Evolutionary conservation across 1,140 invertebrate genomes (phyloP), one percentile per base, ranked within the genome.

Genomic region (Microplitis demolitor): DNA sequence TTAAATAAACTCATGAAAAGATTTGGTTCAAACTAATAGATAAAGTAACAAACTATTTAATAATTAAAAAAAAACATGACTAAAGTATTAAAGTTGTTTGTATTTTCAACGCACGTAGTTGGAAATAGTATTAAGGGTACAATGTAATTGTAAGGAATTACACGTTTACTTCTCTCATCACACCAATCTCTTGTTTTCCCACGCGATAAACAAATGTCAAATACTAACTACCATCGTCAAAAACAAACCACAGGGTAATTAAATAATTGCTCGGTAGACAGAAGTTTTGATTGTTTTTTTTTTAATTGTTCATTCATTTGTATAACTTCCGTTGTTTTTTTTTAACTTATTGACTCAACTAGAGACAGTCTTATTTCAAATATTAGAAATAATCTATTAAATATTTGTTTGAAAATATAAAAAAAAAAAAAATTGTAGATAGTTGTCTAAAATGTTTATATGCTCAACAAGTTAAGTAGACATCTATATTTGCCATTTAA

Each of bases 61-160:
- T 39, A 39, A 5, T 5, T 8, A 4, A 39, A 39, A 39, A 8
- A 39, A 39, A 39, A 5, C 5, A 9, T 4, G 8, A 39, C 37
- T 39, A 9, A 39, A 9, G 37, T 8, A 8, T 39, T 4, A 2
- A 39, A 51, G 60, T 71, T 39, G 39, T 45, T 63, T 39, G 60
- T 71, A 45, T 60, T 71, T 71, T 39, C 69, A 6, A 71, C 39
- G 60, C 69, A 71, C 69, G 69, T 71, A 39, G 33, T 50, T 31
- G 14, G 53, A 39, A 63, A 71, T 63, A 14, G 60, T n/a, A 9
- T 34, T 54, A 39, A 60, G 56, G 53, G 45, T 50, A 64, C 37
- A 63, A 45, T 39, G 69, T 71, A 37, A 71, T 71, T 71, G 39
- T 60, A n/a, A 39, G 13, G 39, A 71, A 71, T 71, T 71, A 71